These are phyloP conservation scores for Eulemur coronatus DNA, from an alignment of 2,797 vertebrate genomes.

Conservation along the genomic window DNA sequence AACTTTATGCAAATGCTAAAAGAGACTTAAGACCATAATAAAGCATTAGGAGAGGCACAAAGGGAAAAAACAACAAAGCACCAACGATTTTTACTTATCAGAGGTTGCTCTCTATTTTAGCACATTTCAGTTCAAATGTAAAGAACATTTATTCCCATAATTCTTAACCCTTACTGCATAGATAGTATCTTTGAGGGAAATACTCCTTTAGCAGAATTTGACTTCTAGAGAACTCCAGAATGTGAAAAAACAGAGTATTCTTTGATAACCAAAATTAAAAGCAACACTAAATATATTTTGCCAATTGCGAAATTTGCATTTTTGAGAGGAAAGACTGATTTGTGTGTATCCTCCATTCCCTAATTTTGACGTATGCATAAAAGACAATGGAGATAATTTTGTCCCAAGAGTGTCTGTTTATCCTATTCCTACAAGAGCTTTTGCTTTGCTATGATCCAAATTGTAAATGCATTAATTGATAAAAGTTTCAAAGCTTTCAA, in stretches of 20 bases:
- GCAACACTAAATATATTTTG: background rate
- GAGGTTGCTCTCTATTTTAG: constrained; percentile 86
- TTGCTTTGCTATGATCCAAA: background rate
- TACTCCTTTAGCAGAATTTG: background rate
- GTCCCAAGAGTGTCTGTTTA: background rate
- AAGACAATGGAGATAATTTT: background rate
- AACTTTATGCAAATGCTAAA: constrained; percentile 96
- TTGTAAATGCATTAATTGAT: background rate
- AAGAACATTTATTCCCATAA: constrained; percentile 72
- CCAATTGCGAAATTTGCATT: background rate
- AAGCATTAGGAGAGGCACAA: constrained; percentile 85
- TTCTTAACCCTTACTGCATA: constrained; percentile 82
- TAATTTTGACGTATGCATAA: background rate
- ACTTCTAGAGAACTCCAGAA: background rate
- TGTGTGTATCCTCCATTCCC: background rate
- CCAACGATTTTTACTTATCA: constrained; percentile 91
- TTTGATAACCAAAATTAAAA: background rate
- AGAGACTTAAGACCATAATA: constrained; percentile 87
- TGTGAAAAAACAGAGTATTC: background rate
- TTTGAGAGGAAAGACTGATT: background rate
- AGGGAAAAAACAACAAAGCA: constrained; percentile 86
- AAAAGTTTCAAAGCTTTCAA: background rate
- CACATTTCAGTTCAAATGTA: constrained; percentile 82
- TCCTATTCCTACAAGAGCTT: background rate
- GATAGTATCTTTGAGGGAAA: constrained; percentile 42